A percentile compares a stretch with the other conserved stretches of the same genome.
phyloP scores from a whole-genome alignment of 2,113 vertebrate species.

The Lophochroa leadbeateri region DNA sequence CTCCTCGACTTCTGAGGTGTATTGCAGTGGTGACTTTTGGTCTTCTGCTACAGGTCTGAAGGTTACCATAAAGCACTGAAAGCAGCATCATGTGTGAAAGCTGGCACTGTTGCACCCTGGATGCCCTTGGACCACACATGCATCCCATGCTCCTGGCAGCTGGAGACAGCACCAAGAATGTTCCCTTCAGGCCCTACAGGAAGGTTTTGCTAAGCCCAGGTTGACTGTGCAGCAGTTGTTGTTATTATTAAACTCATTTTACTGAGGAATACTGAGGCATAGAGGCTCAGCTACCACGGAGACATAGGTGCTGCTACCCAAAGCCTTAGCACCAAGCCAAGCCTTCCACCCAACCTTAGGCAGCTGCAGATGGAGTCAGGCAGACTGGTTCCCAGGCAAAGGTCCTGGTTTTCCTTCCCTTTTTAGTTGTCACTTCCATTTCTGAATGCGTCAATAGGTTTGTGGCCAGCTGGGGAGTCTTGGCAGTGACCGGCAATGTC shows the following conservation, averaged over 20 bases:
- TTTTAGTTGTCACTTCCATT: not conserved
- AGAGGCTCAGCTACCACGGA: not conserved
- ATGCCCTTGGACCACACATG: not conserved
- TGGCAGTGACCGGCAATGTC: constrained; percentile 36
- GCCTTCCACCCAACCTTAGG: not conserved
- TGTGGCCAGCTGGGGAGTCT: not conserved
- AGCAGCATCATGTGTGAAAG: not conserved
- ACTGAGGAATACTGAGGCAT: not conserved
- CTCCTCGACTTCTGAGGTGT: not conserved
- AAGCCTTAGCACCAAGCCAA: not conserved
- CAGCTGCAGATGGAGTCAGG: not conserved
- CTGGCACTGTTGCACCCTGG: not conserved
- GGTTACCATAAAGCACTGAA: accelerated
- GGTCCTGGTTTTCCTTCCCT: not conserved
- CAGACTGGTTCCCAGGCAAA: not conserved
- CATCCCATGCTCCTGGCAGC: not conserved
- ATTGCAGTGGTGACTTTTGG: not conserved
- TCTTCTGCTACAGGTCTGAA: not conserved
- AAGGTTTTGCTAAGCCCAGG: not conserved
- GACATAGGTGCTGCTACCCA: not conserved
- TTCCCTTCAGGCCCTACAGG: not conserved
- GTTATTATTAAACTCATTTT: not conserved
- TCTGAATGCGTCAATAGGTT: not conserved
- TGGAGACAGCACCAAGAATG: not conserved
- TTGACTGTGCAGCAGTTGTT: not conserved